Conservation (phyloP, 2,113 vertebrate genomes). For the Phaethon lepturus region DNA sequence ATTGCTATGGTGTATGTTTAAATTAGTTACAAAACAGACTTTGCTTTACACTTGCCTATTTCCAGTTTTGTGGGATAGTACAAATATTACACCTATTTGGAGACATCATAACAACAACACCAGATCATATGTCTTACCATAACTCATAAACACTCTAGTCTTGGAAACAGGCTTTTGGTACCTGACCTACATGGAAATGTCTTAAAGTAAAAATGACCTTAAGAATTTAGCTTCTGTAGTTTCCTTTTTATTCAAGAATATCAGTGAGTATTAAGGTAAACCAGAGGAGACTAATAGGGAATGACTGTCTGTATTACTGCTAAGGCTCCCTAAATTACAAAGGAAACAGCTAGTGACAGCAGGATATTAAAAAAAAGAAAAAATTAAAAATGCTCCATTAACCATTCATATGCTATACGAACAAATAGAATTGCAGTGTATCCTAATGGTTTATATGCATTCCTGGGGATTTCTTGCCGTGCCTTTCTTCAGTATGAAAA, state of each 20-base stretch:
- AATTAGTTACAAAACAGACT: neutral
- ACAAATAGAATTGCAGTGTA: neutral
- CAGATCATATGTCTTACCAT: neutral
- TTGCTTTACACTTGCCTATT: neutral
- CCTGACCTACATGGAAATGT: neutral
- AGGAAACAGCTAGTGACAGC: neutral
- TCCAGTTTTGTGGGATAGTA: neutral
- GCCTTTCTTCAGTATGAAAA: neutral
- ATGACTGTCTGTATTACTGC: neutral
- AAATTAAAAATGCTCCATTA: neutral
- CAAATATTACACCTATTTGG: neutral
- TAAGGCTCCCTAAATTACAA: neutral
- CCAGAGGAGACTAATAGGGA: neutral
- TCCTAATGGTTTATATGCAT: neutral
- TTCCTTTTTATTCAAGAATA: neutral
- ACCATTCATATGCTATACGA: neutral
- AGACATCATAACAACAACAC: neutral
- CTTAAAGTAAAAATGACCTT: neutral
- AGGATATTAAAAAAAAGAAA: neutral
- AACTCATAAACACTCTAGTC: neutral
- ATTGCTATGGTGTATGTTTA: neutral
- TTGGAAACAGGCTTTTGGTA: neutral
- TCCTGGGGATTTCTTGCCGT: neutral
- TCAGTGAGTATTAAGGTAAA: neutral
- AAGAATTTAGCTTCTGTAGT: neutral